Conservation (phyloP, 2,888 invertebrate species). For the Ophion ellenae region DNA sequence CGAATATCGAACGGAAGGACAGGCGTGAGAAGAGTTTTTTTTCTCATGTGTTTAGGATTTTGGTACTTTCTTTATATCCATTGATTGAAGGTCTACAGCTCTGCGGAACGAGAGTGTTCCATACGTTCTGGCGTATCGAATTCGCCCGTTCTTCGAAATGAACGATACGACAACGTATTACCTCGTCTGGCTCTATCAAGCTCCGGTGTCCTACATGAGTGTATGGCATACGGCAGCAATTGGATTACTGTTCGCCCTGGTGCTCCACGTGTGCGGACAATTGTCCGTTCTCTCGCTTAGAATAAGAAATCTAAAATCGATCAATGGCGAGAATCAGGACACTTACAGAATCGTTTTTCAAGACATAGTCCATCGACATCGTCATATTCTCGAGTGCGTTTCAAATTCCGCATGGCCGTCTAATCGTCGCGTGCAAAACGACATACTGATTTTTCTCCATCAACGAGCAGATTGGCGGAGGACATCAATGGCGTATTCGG, state of each 20-base stretch:
- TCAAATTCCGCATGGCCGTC: not conserved
- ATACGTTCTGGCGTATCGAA: conserved; percentile 33
- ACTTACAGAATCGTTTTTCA: conserved; percentile 1
- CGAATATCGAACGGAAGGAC: not conserved
- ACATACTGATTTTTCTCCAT: not conserved
- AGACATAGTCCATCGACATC: conserved; percentile 41
- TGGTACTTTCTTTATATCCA: not conserved
- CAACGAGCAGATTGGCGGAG: conserved; percentile 36
- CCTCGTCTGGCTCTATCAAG: conserved; percentile 47
- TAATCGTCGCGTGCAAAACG: not conserved
- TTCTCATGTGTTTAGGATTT: too few relatives aligned
- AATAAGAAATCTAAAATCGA: conserved; percentile 38
- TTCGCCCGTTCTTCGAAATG: conserved; percentile 30
- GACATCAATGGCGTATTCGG: conserved; percentile 58
- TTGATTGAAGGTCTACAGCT: conserved; percentile 15
- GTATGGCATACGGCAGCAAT: conserved; percentile 53
- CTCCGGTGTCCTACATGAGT: conserved; percentile 50
- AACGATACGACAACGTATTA: conserved; percentile 43
- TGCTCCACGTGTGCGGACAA: conserved; percentile 51
- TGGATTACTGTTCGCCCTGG: conserved; percentile 53
- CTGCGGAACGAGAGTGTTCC: conserved; percentile 31
- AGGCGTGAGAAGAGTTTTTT: not conserved
- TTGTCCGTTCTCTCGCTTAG: conserved; percentile 46
- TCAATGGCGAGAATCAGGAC: not conserved
- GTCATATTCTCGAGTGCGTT: conserved; percentile 44